phyloP scores from a whole-genome alignment of 2,888 invertebrate species.

The Clanis bilineata region DNA sequence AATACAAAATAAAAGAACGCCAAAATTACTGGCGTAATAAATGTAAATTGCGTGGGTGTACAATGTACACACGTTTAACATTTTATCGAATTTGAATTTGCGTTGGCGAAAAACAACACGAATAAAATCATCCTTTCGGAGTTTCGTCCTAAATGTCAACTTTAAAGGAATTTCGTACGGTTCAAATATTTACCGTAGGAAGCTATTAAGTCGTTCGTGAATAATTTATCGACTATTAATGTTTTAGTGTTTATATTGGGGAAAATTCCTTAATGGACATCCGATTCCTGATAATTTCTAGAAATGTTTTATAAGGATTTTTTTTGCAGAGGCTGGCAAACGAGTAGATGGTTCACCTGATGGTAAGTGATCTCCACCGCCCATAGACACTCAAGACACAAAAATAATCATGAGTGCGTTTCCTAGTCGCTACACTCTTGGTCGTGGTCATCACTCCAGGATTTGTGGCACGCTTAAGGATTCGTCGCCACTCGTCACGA shows the following conservation, averaged over 20 bases:
- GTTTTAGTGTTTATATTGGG: constrained; percentile 5
- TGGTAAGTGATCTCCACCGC: too few species aligned
- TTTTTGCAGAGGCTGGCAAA: too few species aligned
- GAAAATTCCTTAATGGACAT: not conserved
- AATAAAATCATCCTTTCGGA: not conserved
- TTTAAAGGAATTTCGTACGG: not conserved
- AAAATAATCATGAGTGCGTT: too few species aligned
- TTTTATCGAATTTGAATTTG: not conserved
- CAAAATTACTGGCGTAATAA: not conserved
- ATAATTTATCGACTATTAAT: constrained; percentile 12
- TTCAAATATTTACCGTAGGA: constrained; percentile 8
- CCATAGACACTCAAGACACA: too few species aligned
- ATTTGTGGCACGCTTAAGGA: too few species aligned
- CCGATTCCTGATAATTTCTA: not conserved
- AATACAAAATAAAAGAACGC: not conserved
- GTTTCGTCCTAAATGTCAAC: not conserved
- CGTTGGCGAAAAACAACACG: not conserved
- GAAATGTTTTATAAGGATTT: not conserved
- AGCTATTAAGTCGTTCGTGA: constrained; percentile 6
- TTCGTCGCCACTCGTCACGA: too few species aligned
- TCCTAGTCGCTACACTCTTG: too few species aligned
- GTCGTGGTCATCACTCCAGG: too few species aligned
- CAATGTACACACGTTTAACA: not conserved
- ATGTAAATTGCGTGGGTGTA: not conserved
- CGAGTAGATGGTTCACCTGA: too few species aligned